phyloP scores from a whole-genome alignment of 2,113 vertebrate species.

The Larimichthys polyactis region DNA sequence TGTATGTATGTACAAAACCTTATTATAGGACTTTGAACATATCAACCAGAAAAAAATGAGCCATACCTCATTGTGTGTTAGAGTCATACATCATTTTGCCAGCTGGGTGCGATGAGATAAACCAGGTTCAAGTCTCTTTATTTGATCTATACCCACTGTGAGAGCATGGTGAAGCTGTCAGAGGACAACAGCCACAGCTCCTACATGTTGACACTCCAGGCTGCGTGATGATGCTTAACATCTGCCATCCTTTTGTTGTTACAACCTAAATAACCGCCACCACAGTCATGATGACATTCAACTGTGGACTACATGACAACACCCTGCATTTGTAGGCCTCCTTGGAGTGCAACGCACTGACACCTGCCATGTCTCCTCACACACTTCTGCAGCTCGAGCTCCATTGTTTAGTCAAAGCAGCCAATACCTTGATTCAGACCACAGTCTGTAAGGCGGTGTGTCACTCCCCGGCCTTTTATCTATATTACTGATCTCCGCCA shows the following conservation, averaged over 20 bases:
- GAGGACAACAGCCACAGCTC: conserved; percentile 54
- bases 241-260: conserved; percentile 60
- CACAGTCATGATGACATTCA: conserved; percentile 30
- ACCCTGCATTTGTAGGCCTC: conserved; percentile 38
- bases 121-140: conserved; percentile 64
- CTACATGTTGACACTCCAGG: conserved; percentile 45
- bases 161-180: conserved; percentile 59
- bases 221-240: conserved; percentile 64
- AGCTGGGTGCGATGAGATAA: conserved; percentile 65
- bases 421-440: conserved; percentile 38
- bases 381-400: conserved; percentile 32
- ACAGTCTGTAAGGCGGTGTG: conserved; percentile 35
- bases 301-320: conserved; percentile 42
- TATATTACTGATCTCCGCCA: conserved; percentile 50
- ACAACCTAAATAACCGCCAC: conserved; percentile 6
- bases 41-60: conserved; percentile 81
- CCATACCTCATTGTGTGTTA: conserved; percentile 80
- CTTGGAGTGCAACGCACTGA: conserved; percentile 40
- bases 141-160: conserved; percentile 66
- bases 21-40: conserved; percentile 78
- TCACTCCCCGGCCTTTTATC: conserved; percentile 45
- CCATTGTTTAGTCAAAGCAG: conserved; percentile 45
- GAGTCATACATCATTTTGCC: conserved; percentile 59
- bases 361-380: conserved; percentile 57
- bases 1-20: conserved; percentile 72